phyloP scores from a whole-genome alignment of 1,140 invertebrate species.

The Bombus waltoni region DNA sequence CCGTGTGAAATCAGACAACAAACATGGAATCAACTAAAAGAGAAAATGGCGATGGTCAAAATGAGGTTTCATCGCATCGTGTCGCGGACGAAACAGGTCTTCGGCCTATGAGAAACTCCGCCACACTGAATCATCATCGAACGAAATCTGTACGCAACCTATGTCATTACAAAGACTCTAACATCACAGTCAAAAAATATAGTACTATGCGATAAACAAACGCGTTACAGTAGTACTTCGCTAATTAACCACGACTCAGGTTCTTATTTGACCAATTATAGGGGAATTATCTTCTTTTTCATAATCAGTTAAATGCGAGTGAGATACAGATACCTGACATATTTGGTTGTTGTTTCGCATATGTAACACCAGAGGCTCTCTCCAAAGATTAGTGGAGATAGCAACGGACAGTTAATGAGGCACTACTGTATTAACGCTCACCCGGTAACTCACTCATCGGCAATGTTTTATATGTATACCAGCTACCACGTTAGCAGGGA shows the following conservation, averaged over 20 bases:
- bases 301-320: not conserved
- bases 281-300: not conserved
- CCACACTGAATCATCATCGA: constrained; percentile 15
- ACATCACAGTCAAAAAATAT: constrained; percentile 71
- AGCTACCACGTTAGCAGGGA: not conserved
- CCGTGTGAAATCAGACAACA: constrained; percentile 1
- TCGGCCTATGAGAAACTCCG: not conserved
- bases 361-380: not conserved
- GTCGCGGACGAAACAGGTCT: not conserved
- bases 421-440: constrained; percentile 1
- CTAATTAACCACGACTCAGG: not conserved
- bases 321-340: not conserved
- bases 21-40: not conserved
- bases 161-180: constrained; percentile 61
- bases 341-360: not conserved
- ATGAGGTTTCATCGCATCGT: not conserved
- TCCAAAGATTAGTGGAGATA: not conserved
- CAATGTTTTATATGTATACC: not conserved
- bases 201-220: constrained; percentile 57
- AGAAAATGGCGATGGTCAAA: constrained; percentile 16
- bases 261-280: not conserved
- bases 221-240: not conserved
- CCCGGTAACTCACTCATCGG: constrained; percentile 7
- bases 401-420: not conserved
- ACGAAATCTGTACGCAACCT: constrained; percentile 45